Conservation (phyloP, 2,888 invertebrate species). For the Drosophila barbarae region DNA sequence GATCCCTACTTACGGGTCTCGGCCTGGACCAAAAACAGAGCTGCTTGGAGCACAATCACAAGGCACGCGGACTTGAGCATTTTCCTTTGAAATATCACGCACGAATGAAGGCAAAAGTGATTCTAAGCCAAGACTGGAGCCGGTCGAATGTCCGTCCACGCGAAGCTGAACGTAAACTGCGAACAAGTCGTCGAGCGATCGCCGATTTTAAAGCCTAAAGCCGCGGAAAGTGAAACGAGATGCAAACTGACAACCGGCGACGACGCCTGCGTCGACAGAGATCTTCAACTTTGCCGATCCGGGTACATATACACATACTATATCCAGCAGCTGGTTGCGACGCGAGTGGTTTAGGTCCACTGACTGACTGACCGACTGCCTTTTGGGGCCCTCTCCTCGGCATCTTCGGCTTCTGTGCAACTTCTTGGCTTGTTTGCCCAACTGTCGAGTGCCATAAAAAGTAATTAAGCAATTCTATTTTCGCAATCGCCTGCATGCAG, state of each 20-base stretch:
- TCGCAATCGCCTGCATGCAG: conserved; percentile 47
- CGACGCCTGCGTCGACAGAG: conserved; percentile 23
- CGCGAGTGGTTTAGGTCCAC: conserved; percentile 25
- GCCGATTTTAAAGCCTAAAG: conserved; percentile 58
- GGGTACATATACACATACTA: not conserved
- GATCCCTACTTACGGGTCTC: conserved; percentile 55
- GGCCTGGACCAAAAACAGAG: conserved; percentile 36
- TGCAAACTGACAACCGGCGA: conserved; percentile 25
- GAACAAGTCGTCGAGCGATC: conserved; percentile 31
- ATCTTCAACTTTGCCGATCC: conserved; percentile 28
- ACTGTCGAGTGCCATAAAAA: conserved; percentile 38
- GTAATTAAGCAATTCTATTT: conserved; percentile 56
- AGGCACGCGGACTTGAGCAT: conserved; percentile 54
- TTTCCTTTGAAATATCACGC: conserved; percentile 14
- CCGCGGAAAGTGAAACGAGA: conserved; percentile 23
- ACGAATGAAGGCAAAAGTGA: conserved; percentile 1
- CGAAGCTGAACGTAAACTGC: conserved; percentile 62
- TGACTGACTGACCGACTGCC: conserved; percentile 35
- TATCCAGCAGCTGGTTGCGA: conserved; percentile 1
- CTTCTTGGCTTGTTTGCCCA: conserved; percentile 37
- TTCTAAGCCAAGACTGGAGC: not conserved
- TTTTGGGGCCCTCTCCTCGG: conserved; percentile 25
- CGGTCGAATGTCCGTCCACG: conserved; percentile 47
- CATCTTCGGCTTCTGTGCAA: conserved; percentile 23
- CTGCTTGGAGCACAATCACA: conserved; percentile 43